Conservation (phyloP, 2,113 vertebrate genomes). For the Neofelis nebulosa region DNA sequence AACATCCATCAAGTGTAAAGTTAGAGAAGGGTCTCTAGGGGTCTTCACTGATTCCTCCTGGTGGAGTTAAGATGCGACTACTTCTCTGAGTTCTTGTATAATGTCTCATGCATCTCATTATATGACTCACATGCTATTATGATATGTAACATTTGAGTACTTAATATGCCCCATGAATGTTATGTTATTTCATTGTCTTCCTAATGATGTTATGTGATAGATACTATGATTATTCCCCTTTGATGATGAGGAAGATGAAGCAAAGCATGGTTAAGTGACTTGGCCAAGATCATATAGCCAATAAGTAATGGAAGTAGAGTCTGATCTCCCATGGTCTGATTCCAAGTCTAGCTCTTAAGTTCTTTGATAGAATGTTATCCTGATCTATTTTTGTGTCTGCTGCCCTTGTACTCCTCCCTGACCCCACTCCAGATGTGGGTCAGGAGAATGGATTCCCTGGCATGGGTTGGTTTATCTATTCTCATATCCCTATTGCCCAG, state of each 20-base stretch:
- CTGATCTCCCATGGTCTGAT: not conserved
- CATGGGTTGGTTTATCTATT: not conserved
- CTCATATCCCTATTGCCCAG: not conserved
- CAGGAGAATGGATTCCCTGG: not conserved
- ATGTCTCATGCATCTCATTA: not conserved
- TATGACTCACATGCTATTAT: not conserved
- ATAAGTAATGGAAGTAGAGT: not conserved
- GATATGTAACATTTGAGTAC: not conserved
- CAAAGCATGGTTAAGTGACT: not conserved
- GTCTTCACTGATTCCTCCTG: not conserved
- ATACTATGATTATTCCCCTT: not conserved
- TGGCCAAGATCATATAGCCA: not conserved
- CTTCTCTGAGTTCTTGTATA: not conserved
- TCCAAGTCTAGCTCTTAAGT: not conserved
- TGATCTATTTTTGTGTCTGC: not conserved
- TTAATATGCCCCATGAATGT: not conserved
- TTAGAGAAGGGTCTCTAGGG: not conserved
- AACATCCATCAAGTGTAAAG: not conserved
- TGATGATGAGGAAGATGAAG: not conserved
- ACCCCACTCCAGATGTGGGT: fast-evolving
- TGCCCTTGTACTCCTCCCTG: not conserved
- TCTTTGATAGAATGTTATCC: not conserved
- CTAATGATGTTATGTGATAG: not conserved
- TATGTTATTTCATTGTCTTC: not conserved
- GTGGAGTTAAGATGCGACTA: not conserved